phyloP scores from a whole-genome alignment of 2,113 vertebrate genomes.

The Peucedramus taeniatus region DNA sequence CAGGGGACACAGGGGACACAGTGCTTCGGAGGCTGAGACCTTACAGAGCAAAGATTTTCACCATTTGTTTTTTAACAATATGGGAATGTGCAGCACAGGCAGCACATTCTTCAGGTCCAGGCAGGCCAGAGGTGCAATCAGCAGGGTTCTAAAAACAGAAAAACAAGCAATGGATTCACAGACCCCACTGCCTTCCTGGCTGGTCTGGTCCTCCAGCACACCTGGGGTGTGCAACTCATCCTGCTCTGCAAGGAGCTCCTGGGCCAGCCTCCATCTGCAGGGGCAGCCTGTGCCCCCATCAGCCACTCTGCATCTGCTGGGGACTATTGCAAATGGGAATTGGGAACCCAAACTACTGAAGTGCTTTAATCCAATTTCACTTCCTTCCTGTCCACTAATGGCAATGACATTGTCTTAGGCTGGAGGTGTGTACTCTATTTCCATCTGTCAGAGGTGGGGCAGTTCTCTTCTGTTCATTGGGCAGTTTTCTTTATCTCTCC shows the following conservation, averaged over 20 bases:
- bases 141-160: neutral
- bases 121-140: neutral
- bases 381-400: neutral
- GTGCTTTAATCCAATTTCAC: neutral
- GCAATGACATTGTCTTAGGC: neutral
- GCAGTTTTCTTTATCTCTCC: no score
- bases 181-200: neutral
- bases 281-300: neutral
- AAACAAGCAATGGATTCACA: neutral
- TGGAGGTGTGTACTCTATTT: no score
- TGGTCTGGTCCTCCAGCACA: neutral
- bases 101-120: neutral
- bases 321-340: neutral
- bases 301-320: neutral
- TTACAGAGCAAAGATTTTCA: neutral
- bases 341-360: neutral
- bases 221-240: rapidly evolving
- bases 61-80: neutral
- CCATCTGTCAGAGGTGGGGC: no score
- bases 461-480: no score
- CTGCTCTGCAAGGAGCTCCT: neutral
- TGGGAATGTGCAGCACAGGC: neutral
- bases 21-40: neutral
- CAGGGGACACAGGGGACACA: neutral
- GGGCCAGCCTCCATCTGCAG: neutral